A percentile compares a stretch with the other conserved stretches of the same genome.
These are phyloP conservation scores for Volucella inanis DNA, from an alignment of 2,888 invertebrate species.

Conservation along the genomic window DNA sequence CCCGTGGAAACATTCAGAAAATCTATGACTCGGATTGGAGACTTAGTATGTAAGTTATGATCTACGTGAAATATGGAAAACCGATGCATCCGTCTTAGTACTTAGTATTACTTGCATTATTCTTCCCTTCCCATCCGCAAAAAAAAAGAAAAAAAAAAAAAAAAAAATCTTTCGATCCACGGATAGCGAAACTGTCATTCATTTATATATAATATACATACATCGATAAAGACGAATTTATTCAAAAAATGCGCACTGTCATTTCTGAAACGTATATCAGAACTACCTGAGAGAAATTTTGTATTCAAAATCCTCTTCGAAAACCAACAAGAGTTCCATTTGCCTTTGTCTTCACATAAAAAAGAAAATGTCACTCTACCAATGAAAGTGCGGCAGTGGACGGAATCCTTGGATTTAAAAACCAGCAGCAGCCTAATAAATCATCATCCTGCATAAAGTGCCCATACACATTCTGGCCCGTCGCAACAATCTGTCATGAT, in stretches of 20 bases:
- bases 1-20: too few relatives aligned
- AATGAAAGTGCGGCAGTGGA: slow-evolving; percentile 32
- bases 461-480: slow-evolving; percentile 53
- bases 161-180: too few relatives aligned
- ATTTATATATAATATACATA: too few relatives aligned
- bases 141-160: too few relatives aligned
- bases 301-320: slow-evolving; percentile 15
- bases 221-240: background rate
- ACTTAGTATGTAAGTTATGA: too few relatives aligned
- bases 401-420: slow-evolving; percentile 34
- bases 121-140: too few relatives aligned
- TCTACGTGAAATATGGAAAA: too few relatives aligned
- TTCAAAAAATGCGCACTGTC: background rate
- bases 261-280: background rate
- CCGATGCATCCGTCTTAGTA: too few relatives aligned
- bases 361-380: background rate
- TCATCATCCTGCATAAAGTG: slow-evolving; percentile 61
- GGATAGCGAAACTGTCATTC: background rate
- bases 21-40: too few relatives aligned
- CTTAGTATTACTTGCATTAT: too few relatives aligned
- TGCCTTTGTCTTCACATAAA: slow-evolving; percentile 1
- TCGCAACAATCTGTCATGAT: slow-evolving; percentile 70
- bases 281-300: slow-evolving; percentile 13
- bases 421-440: slow-evolving; percentile 66
- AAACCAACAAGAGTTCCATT: slow-evolving; percentile 12